phyloP scores from a whole-genome alignment of 2,888 invertebrate genomes.

The Drosophila prostipennis region DNA sequence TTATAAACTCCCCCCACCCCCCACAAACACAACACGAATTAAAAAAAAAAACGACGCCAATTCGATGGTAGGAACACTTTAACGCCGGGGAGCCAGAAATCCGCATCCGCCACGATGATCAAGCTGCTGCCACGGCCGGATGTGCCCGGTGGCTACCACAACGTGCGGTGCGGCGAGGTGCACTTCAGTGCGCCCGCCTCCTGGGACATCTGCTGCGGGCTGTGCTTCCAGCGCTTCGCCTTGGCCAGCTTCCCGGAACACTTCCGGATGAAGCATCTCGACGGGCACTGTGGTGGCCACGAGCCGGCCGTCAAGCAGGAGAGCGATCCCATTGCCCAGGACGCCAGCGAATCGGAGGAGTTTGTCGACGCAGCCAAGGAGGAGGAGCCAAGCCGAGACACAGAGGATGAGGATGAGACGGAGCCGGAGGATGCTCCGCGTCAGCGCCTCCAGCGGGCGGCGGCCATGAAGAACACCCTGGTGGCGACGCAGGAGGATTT shows the following conservation, averaged over 20 bases:
- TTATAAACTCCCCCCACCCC: background rate
- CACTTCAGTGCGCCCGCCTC: conserved; percentile 65
- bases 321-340: conserved; percentile 62
- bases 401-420: background rate
- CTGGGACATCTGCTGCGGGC: conserved; percentile 72
- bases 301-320: conserved; percentile 35
- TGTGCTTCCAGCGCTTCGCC: conserved; percentile 66
- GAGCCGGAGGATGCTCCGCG: conserved; percentile 11
- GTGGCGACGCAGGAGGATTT: conserved; percentile 10
- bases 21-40: background rate
- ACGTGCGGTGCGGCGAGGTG: conserved; percentile 80
- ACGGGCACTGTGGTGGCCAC: background rate
- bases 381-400: background rate
- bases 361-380: conserved; percentile 6
- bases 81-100: background rate
- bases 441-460: conserved; percentile 29
- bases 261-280: conserved; percentile 60
- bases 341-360: conserved; percentile 20
- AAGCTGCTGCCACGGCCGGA: conserved; percentile 54
- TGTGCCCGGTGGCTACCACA: conserved; percentile 45
- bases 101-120: conserved; percentile 58
- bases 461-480: conserved; percentile 45
- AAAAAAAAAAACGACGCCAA: conserved; percentile 38
- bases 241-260: conserved; percentile 68
- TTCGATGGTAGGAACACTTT: conserved; percentile 25